A percentile compares a stretch with the other conserved stretches of the same genome.
Conservation (phyloP, 1,140 invertebrate species). For the Drosophila paulistorum region DNA sequence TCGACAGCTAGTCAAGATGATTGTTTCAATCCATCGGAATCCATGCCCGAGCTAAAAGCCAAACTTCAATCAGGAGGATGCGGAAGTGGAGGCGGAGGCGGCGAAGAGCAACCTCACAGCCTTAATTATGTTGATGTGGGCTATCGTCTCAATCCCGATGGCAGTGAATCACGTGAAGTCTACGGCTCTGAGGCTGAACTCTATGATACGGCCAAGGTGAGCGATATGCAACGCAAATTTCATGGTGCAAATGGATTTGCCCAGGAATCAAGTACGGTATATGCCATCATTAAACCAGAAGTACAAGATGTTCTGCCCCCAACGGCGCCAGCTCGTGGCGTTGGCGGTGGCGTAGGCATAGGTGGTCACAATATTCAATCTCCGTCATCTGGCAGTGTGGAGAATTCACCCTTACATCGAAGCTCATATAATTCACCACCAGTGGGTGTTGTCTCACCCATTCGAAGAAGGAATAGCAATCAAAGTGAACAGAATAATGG, state of each 20-base stretch:
- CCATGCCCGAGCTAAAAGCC: conserved; percentile 86
- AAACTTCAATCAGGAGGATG: conserved; percentile 84
- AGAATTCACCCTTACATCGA: conserved; percentile 68
- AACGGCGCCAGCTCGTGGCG: conserved; percentile 21
- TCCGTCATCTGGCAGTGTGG: conserved; percentile 47
- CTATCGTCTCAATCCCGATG: conserved; percentile 82
- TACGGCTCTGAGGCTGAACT: conserved; percentile 77
- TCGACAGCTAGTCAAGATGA: conserved; percentile 85
- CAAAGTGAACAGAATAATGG: conserved; percentile 45
- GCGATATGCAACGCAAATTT: conserved; percentile 76
- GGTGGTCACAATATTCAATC: conserved; percentile 47
- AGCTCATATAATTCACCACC: conserved; percentile 66
- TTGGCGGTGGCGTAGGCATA: neutral
- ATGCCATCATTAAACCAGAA: conserved; percentile 81
- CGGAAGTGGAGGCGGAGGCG: conserved; percentile 55
- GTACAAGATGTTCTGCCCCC: conserved; percentile 48
- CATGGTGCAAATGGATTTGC: conserved; percentile 75
- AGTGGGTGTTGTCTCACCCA: conserved; percentile 75
- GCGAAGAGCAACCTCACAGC: conserved; percentile 50
- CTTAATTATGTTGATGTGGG: conserved; percentile 82
- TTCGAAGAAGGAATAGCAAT: conserved; percentile 62
- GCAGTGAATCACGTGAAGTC: conserved; percentile 76
- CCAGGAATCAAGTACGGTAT: conserved; percentile 76
- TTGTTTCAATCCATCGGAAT: conserved; percentile 85
- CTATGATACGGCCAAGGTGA: conserved; percentile 73